Conservation (phyloP, 2,113 vertebrate genomes). For the Ceyx cyanopectus region DNA sequence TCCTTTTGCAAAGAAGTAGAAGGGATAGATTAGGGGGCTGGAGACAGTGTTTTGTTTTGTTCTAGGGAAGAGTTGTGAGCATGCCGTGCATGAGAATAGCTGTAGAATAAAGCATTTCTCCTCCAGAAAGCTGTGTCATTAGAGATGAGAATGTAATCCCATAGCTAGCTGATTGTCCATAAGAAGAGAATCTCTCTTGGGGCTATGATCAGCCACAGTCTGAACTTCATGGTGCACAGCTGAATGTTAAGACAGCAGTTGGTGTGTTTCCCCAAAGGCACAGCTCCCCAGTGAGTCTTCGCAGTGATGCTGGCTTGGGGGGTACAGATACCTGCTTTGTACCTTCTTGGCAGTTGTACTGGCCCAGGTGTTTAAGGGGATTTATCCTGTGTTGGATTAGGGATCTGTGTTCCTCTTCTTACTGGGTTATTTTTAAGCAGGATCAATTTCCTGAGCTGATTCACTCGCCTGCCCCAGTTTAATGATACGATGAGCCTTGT, state of each 20-base stretch:
- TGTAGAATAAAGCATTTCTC: neutral
- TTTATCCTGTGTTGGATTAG: neutral
- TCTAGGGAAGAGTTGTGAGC: neutral
- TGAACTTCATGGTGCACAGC: fast-evolving
- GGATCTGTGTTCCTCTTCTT: neutral
- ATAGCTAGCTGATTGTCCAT: fast-evolving
- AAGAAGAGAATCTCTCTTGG: neutral
- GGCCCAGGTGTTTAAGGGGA: neutral
- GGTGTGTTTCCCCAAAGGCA: neutral
- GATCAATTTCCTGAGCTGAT: neutral
- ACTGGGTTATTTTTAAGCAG: constrained; percentile 16
- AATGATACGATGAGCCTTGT: neutral
- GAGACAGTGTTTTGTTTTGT: neutral
- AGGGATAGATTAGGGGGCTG: neutral
- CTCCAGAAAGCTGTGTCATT: neutral
- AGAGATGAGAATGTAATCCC: neutral
- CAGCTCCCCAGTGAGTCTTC: neutral
- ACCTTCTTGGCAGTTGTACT: neutral
- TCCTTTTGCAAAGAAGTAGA: neutral
- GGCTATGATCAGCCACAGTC: fast-evolving
- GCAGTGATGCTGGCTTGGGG: neutral
- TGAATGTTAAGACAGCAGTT: neutral
- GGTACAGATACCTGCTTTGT: neutral
- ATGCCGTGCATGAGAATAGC: neutral
- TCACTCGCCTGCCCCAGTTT: neutral